A percentile compares a stretch with the other conserved stretches of the same genome.
Conservation (phyloP, 2,888 invertebrate species). For the Athalia circularis region DNA sequence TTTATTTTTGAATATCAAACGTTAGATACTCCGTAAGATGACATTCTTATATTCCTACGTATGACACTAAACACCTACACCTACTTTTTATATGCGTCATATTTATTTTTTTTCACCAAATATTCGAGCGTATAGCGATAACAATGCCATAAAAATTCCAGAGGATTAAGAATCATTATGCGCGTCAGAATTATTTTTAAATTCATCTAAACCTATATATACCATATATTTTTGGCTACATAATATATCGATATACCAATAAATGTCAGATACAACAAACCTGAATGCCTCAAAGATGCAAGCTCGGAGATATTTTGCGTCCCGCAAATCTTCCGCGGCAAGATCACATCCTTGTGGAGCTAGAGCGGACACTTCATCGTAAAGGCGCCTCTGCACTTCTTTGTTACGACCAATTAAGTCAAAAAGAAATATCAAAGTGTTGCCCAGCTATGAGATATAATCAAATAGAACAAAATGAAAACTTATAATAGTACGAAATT, state of each 20-base stretch:
- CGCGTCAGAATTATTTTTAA: constrained; percentile 19
- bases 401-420: constrained; percentile 84
- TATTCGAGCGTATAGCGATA: constrained; percentile 8
- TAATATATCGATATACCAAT: not conserved
- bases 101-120: not conserved
- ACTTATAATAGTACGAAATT: not conserved
- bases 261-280: constrained; percentile 52
- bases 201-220: constrained; percentile 17
- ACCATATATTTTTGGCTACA: not conserved
- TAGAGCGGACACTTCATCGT: constrained; percentile 78
- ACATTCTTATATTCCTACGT: constrained; percentile 1
- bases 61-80: not conserved
- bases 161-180: not conserved
- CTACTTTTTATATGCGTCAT: not conserved
- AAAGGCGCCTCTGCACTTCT: constrained; percentile 81
- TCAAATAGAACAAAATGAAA: not conserved
- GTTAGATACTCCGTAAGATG: constrained; percentile 6
- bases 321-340: constrained; percentile 78
- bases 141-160: constrained; percentile 35
- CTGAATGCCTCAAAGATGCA: constrained; percentile 87
- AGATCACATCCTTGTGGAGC: constrained; percentile 77
- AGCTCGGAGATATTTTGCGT: constrained; percentile 85
- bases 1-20: constrained; percentile 2
- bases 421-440: constrained; percentile 86
- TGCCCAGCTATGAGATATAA: constrained; percentile 79